These are phyloP conservation scores for Calidris pugnax DNA, from an alignment of 2,113 vertebrate genomes.

Conservation along the genomic window DNA sequence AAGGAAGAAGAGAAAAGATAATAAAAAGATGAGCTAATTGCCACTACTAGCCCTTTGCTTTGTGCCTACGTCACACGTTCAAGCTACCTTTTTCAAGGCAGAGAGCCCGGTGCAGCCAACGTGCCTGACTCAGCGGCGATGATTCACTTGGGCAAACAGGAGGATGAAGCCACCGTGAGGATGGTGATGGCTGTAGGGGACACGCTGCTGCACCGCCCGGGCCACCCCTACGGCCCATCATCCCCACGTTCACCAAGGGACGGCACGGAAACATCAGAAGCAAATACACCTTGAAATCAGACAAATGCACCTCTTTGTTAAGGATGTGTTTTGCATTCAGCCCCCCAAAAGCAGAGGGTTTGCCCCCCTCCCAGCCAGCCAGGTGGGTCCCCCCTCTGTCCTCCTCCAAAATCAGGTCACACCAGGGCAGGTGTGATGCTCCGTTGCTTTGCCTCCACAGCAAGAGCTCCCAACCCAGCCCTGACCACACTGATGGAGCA, in stretches of 20 bases:
- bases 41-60: background rate
- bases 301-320: accelerated
- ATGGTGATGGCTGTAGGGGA: accelerated
- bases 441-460: accelerated
- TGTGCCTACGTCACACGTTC: background rate
- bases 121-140: background rate
- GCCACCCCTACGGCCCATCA: accelerated
- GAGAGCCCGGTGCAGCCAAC: background rate
- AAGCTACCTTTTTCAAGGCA: background rate
- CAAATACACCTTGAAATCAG: background rate
- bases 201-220: background rate
- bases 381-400: background rate
- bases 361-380: background rate
- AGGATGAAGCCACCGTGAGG: background rate
- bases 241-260: accelerated
- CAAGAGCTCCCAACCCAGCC: background rate
- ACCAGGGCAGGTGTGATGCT: background rate
- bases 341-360: background rate
- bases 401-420: background rate
- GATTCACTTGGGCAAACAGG: slow-evolving; percentile 50
- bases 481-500: accelerated
- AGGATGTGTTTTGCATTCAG: background rate
- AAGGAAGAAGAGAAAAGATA: background rate
- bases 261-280: accelerated
- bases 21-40: background rate